These are phyloP conservation scores for Philotrypesis tridentata DNA, from an alignment of 1,140 invertebrate species.

Conservation along the genomic window DNA sequence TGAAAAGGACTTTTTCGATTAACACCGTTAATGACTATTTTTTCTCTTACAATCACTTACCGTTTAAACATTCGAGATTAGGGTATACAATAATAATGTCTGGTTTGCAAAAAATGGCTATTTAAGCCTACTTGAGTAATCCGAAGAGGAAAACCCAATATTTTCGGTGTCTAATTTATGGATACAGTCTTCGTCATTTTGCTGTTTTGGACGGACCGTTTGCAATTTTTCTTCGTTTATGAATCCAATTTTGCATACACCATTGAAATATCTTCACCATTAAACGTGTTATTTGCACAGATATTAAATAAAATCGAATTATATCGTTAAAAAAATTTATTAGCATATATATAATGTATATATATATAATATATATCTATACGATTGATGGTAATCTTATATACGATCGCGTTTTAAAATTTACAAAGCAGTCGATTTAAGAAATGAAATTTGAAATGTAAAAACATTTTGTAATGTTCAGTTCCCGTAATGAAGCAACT, in stretches of 20 bases:
- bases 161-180: constrained; percentile 2
- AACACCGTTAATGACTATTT: constrained; percentile 45
- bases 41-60: constrained; percentile 34
- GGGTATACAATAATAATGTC: constrained; percentile 25
- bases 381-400: constrained; percentile 17
- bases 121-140: background rate
- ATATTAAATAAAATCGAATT: background rate
- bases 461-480: constrained; percentile 1
- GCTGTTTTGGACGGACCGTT: constrained; percentile 29
- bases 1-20: constrained; percentile 23
- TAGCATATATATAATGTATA: constrained; percentile 27
- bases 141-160: background rate
- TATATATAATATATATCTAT: constrained; percentile 10
- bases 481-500: background rate
- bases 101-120: constrained; percentile 27
- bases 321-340: constrained; percentile 35
- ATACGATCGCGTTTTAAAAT: constrained; percentile 28
- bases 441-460: constrained; percentile 8
- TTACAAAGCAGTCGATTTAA: constrained; percentile 31
- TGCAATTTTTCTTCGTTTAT: background rate
- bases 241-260: background rate
- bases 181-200: constrained; percentile 25
- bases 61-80: constrained; percentile 26
- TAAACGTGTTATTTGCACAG: constrained; percentile 23
- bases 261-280: background rate